These are phyloP conservation scores for Zoroaster sp. DNA, from an alignment of 53 echinoderm and acorn worm genomes.

Conservation along the genomic window DNA sequence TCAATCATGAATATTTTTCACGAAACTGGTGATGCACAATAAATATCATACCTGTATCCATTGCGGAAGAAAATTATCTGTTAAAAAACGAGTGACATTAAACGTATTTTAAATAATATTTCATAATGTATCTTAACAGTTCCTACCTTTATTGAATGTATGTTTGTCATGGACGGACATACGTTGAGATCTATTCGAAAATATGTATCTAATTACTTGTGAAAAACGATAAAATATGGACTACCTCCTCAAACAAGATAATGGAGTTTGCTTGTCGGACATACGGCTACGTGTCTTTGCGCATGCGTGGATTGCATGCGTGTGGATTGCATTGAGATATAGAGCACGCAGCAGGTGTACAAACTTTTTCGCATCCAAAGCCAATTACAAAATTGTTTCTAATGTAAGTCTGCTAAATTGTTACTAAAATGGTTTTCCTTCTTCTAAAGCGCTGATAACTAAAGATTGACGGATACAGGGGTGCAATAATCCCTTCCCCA, in stretches of 20 bases:
- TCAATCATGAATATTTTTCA: slow-evolving; percentile 5
- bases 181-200: background rate
- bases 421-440: too few relatives aligned
- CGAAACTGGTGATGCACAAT: slow-evolving; percentile 21
- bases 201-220: background rate
- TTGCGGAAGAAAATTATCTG: background rate
- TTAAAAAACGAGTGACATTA: background rate
- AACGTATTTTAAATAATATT: background rate
- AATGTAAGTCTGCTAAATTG: too few relatives aligned
- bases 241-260: background rate
- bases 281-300: slow-evolving; percentile 57
- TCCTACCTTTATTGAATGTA: background rate
- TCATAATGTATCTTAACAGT: background rate
- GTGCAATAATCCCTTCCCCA: too few relatives aligned
- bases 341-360: too few relatives aligned
- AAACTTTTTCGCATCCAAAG: too few relatives aligned
- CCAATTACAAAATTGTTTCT: too few relatives aligned
- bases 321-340: too few relatives aligned
- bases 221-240: slow-evolving; percentile 47
- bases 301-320: slow-evolving; percentile 55
- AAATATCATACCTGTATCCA: background rate
- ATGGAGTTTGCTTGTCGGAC: background rate
- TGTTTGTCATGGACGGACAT: background rate
- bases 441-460: too few relatives aligned
- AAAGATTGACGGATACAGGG: too few relatives aligned